Base-by-base conservation (phyloP, 1,140 invertebrate genomes). In the Drosophila repletoides region DNA sequence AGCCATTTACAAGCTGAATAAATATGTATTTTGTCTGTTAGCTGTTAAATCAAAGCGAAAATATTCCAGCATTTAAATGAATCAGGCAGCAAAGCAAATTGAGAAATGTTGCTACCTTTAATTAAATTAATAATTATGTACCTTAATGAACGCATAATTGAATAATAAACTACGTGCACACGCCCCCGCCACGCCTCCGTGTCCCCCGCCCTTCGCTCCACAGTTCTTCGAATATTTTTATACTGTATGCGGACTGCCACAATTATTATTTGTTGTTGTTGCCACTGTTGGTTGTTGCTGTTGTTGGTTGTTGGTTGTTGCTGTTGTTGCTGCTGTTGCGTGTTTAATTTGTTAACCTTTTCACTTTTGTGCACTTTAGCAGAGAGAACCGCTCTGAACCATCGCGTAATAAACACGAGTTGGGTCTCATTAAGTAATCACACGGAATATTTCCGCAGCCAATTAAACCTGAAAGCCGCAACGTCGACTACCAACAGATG, bases 91-190 rank as follows among this genome's bases (percentile, higher is more conserved):
- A 52, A 46, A 67, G 38, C 66, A 77, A 74, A 79, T 86, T 55
- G 66, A 58, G 61, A 64, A 75, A 68, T 86, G 46, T 51, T 45
- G 72, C 56, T 74, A 73, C 69, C 70, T 75, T 79, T 83, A 81
- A 83, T 83, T 84, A 67, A 83, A 79, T 83, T 79, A 86, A 86
- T 83, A 86, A 86, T 83, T 83, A 74, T 83, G 80, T 84, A 75
- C 60, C 70, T 74, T 83, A 83, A 83, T 83, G 79, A 79, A 74
- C 48, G 79, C 75, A 72, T 83, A 83, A 83, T 83, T 83, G 80
- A 83, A 86, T 86, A 79, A 84, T 83, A 83, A 83, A 83, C 77
- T 71, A 79, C 79, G 66, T 71, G 52, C 38, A 41, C 17, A 58
- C 56, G 24, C 52, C 45, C 17, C 14, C 5, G 24, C 10, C n/a